These are phyloP conservation scores for Penaeus indicus DNA, from an alignment of 1,140 invertebrate species.

Conservation along the genomic window DNA sequence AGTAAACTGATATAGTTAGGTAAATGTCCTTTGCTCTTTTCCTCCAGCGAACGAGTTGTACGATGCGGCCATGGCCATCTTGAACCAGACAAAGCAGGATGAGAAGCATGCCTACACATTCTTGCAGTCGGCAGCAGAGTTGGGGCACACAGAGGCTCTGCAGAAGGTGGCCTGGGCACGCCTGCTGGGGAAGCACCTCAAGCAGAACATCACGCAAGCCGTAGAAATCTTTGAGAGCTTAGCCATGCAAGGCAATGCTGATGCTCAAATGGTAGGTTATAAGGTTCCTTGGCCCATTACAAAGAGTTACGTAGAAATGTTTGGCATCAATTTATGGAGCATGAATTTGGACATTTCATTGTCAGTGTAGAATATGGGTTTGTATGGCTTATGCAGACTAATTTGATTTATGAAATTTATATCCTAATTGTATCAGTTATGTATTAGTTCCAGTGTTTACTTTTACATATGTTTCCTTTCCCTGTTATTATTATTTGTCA, in stretches of 20 bases:
- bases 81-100: conserved; percentile 79
- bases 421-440: not conserved
- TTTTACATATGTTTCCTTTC: no score
- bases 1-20: not conserved
- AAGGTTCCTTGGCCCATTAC: not conserved
- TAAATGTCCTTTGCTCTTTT: not conserved
- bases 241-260: conserved; percentile 82
- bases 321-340: no score
- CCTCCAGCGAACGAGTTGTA: conserved; percentile 77
- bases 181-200: conserved; percentile 81
- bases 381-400: not conserved
- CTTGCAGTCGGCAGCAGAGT: conserved; percentile 81
- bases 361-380: not conserved
- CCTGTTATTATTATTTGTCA: no score
- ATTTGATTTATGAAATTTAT: not conserved
- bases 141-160: conserved; percentile 84
- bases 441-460: not conserved
- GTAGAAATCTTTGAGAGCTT: conserved; percentile 84
- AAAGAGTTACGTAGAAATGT: not conserved
- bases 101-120: conserved; percentile 78
- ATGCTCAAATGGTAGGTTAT: conserved; percentile 85
- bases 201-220: conserved; percentile 83
- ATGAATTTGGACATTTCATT: not conserved
- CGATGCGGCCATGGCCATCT: conserved; percentile 76
- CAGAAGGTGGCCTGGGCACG: conserved; percentile 88